These are phyloP conservation scores for Oegoconia quadripuncta DNA, from an alignment of 2,888 invertebrate genomes.

Conservation along the genomic window DNA sequence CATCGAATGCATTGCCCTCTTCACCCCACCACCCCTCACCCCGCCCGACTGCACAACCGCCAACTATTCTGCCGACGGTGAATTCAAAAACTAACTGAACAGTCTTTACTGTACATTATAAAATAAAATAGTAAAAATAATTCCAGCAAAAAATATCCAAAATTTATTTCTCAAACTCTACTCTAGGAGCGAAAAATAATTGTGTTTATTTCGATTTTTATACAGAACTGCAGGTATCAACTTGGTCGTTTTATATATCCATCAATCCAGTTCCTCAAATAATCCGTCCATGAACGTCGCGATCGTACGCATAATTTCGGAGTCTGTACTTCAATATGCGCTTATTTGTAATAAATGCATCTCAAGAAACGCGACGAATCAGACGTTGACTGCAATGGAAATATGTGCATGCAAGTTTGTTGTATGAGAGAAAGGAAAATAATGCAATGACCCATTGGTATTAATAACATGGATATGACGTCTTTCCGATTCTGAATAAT, in stretches of 20 bases:
- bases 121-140: too few relatives aligned
- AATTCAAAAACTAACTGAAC: not conserved
- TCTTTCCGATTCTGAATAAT: too few relatives aligned
- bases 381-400: conserved; percentile 6
- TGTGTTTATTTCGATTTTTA: too few relatives aligned
- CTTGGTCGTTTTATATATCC: conserved; percentile 21
- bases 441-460: not conserved
- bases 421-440: not conserved
- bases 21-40: conserved; percentile 27
- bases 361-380: conserved; percentile 11
- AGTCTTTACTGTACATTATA: too few relatives aligned
- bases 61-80: conserved; percentile 14
- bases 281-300: conserved; percentile 69
- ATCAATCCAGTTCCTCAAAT: conserved; percentile 60
- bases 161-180: not conserved
- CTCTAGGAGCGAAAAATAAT: not conserved
- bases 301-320: conserved; percentile 53
- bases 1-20: conserved; percentile 45
- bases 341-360: conserved; percentile 43
- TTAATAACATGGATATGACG: too few relatives aligned
- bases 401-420: conserved; percentile 6
- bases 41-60: conserved; percentile 23
- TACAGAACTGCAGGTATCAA: conserved; percentile 4
- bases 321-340: conserved; percentile 42
- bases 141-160: too few relatives aligned